phyloP scores from a whole-genome alignment of 2,888 invertebrate genomes.

The Nudaria mundana region DNA sequence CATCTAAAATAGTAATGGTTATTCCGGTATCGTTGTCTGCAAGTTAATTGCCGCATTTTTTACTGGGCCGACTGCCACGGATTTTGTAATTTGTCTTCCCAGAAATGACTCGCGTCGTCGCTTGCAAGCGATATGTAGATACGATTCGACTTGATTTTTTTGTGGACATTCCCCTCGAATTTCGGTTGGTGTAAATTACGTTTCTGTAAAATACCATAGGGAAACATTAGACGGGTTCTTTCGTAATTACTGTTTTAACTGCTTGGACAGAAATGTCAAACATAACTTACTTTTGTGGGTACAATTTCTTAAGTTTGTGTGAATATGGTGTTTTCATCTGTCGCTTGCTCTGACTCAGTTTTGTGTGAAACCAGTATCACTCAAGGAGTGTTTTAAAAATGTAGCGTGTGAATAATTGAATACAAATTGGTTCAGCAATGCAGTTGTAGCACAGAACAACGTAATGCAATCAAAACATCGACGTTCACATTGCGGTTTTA shows the following conservation, averaged over 20 bases:
- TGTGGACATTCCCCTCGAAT: slow-evolving; percentile 62
- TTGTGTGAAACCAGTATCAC: slow-evolving; percentile 17
- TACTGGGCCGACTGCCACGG: slow-evolving; percentile 66
- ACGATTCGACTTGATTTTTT: slow-evolving; percentile 38
- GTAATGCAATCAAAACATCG: slow-evolving; percentile 64
- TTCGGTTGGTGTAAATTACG: slow-evolving; percentile 75
- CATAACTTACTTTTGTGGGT: slow-evolving; percentile 63
- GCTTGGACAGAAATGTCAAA: slow-evolving; percentile 74
- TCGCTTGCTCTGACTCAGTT: slow-evolving; percentile 6
- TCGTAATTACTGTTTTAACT: slow-evolving; percentile 78
- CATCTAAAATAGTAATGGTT: slow-evolving; percentile 65
- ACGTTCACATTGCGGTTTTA: slow-evolving; percentile 57
- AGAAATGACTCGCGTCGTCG: slow-evolving; percentile 81
- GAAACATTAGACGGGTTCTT: slow-evolving; percentile 75
- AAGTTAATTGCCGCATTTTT: slow-evolving; percentile 79
- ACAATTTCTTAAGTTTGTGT: slow-evolving; percentile 50
- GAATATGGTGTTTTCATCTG: slow-evolving; percentile 18
- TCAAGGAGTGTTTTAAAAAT: slow-evolving; percentile 40
- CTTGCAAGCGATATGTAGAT: slow-evolving; percentile 75
- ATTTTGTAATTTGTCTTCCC: slow-evolving; percentile 79
- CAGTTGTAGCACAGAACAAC: slow-evolving; percentile 42
- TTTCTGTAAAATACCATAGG: slow-evolving; percentile 73
- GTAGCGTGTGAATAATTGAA: slow-evolving; percentile 54
- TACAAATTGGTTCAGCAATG: slow-evolving; percentile 38
- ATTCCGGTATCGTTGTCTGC: slow-evolving; percentile 57